Evolutionary conservation across 2,888 invertebrate genomes (phyloP), one percentile per base, ranked within the genome.

Genomic region (Siphlonurus alternatus): DNA sequence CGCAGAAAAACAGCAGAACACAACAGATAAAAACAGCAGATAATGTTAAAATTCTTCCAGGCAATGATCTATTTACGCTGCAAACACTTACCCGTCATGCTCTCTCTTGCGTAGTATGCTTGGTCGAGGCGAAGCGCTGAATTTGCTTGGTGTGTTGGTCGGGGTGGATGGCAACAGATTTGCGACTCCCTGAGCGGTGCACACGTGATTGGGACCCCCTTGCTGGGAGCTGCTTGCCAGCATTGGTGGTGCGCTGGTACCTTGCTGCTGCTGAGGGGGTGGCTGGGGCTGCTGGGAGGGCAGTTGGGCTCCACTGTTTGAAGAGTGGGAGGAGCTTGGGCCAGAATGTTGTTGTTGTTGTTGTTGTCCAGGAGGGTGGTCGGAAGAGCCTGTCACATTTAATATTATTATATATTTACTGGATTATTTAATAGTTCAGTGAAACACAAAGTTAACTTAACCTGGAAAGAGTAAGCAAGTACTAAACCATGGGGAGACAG

Each of bases 41-140:
- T n/a, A n/a, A n/a, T n/a, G n/a, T n/a, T n/a, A n/a, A n/a, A n/a
- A n/a, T n/a, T n/a, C n/a, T n/a, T n/a, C n/a, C n/a, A n/a, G n/a
- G n/a, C n/a, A n/a, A n/a, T n/a, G n/a, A n/a, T n/a, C n/a, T n/a
- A n/a, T n/a, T n/a, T n/a, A n/a, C n/a, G n/a, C n/a, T n/a, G n/a
- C n/a, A n/a, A n/a, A n/a, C n/a, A 69, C 76, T 74, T 73, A 84
- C 84, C 84, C 84, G 65, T 93, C 93, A 62, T 85, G 82, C 69
- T 93, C 93, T 53, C 94, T 80, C 77, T 95, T 95, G 66, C 94
- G 80, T 65, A 95, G 77, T 77, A 95, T 89, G 71, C 90, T 89
- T 1, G 92, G 91, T 67, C 92, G 76, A 0, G 90, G 89, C 20
- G 88, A 83, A 73, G 81, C 80, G 63, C 82, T 80, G 0, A 76